A percentile compares a stretch with the other conserved stretches of the same genome.
Conservation (phyloP, 2,797 vertebrate species). For the Aselliscus stoliczkanus region DNA sequence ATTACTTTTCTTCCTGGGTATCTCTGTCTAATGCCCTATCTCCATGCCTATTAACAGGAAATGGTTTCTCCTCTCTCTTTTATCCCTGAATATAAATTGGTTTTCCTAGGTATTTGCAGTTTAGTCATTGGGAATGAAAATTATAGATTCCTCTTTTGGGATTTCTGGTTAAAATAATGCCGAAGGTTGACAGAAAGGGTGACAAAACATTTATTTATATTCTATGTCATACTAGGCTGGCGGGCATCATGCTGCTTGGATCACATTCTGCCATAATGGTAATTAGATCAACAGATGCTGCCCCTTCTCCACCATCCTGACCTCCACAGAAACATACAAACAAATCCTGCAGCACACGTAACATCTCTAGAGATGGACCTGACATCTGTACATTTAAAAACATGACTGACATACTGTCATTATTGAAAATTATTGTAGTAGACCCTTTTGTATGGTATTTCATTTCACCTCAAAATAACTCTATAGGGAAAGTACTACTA, state of each 20-base stretch:
- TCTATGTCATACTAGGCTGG: neutral
- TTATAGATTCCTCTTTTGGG: neutral
- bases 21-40: neutral
- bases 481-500: neutral
- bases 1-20: neutral
- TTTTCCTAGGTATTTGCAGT: conserved; percentile 16
- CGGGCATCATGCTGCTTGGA: neutral
- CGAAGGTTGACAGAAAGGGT: neutral
- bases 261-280: neutral
- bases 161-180: conserved; percentile 10
- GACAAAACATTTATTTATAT: neutral
- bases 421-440: neutral
- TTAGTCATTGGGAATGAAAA: neutral
- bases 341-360: neutral
- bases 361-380: neutral
- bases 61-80: neutral
- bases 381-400: neutral
- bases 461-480: neutral
- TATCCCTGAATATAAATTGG: conserved; percentile 1
- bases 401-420: neutral
- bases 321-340: neutral
- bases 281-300: neutral
- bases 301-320: neutral
- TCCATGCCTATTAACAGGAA: neutral
- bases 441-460: neutral